Evolutionary conservation across 2,888 invertebrate species (phyloP).

Genomic region (Xanthorhoe spadicearia): DNA sequence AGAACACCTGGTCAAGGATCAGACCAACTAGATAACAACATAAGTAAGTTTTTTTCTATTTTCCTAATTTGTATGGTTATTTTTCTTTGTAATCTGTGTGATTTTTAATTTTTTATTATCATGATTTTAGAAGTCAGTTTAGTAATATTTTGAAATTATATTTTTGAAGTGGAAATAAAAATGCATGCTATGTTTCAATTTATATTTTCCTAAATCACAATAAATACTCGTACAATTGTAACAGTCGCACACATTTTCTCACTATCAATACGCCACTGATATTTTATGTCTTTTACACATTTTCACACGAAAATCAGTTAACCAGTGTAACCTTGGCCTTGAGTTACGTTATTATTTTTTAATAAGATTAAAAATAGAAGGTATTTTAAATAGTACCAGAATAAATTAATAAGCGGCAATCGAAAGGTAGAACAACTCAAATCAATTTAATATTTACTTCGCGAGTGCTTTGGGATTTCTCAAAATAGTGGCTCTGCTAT

Average conservation of each 20-base stretch:
- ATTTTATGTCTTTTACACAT: constrained; percentile 12
- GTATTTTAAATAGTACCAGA: not conserved
- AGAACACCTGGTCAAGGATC: constrained; percentile 76
- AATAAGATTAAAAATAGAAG: not conserved
- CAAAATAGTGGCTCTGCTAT: no score
- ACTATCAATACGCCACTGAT: constrained; percentile 43
- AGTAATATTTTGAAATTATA: constrained; percentile 1
- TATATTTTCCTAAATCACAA: constrained; percentile 61
- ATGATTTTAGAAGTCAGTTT: constrained; percentile 2
- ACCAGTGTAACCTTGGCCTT: constrained; percentile 17
- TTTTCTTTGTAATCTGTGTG: not conserved
- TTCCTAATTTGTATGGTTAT: not conserved
- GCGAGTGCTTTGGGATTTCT: no score
- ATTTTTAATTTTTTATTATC: constrained; percentile 3
- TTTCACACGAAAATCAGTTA: constrained; percentile 5
- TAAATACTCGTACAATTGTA: constrained; percentile 59
- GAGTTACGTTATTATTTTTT: constrained; percentile 1
- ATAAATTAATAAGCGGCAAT: not conserved
- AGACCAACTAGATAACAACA: constrained; percentile 41
- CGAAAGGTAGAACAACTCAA: not conserved
- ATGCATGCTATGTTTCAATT: constrained; percentile 37
- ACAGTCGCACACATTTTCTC: constrained; percentile 51
- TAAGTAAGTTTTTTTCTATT: constrained; percentile 3
- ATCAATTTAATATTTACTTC: no score
- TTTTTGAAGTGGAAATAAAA: constrained; percentile 35